Evolutionary conservation across 2,113 vertebrate genomes (phyloP).

Genomic region (Lamprotornis superbus): DNA sequence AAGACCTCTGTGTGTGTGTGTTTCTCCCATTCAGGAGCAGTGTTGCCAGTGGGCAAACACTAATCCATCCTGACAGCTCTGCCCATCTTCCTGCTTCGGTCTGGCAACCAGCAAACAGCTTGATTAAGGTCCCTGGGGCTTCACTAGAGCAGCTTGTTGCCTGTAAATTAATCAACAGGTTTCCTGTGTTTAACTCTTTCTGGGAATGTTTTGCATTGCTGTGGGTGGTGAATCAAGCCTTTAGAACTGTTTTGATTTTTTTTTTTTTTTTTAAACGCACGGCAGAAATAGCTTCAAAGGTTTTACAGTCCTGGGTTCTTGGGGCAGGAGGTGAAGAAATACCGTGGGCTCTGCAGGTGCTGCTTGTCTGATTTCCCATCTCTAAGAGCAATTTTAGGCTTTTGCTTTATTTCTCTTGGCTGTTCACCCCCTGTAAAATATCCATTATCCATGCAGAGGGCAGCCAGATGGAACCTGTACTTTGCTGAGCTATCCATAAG

Average conservation of each 20-base stretch:
- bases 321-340: background rate
- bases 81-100: slow-evolving; percentile 47
- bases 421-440: background rate
- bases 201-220: background rate
- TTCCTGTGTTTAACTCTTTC: slow-evolving; percentile 42
- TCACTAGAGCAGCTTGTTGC: slow-evolving; percentile 51
- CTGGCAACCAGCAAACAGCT: slow-evolving; percentile 52
- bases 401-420: background rate
- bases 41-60: slow-evolving; percentile 1
- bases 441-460: background rate
- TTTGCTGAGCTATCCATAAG: background rate
- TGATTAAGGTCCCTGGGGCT: slow-evolving; percentile 39
- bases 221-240: background rate
- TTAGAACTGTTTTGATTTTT: background rate
- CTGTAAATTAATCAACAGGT: slow-evolving; percentile 61
- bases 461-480: background rate
- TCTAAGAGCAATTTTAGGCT: background rate
- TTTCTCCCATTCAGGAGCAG: slow-evolving; percentile 10
- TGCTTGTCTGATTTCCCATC: background rate
- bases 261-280: background rate
- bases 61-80: slow-evolving; percentile 62
- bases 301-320: background rate
- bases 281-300: background rate
- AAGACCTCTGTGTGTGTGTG: background rate
- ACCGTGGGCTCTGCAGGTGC: background rate